A percentile compares a stretch with the other conserved stretches of the same genome.
phyloP scores from a whole-genome alignment of 2,797 vertebrate species.

The Macropus fuliginosus region DNA sequence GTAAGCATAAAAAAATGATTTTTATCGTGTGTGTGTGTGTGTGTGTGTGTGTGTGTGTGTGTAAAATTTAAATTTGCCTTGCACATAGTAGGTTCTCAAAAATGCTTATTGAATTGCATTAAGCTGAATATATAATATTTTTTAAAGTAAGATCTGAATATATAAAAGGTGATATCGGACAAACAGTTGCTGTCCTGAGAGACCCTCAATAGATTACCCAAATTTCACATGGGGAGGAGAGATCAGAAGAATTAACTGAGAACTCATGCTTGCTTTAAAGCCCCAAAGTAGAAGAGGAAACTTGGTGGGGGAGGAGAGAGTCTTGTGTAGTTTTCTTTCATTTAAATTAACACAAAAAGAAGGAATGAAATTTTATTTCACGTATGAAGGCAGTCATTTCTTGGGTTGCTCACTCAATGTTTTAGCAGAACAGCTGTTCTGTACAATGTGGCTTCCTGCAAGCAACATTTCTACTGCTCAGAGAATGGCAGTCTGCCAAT shows the following conservation, averaged over 20 bases:
- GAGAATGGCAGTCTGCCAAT: constrained; percentile 81
- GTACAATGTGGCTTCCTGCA: constrained; percentile 78
- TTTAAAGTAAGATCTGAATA: constrained; percentile 2
- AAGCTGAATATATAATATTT: not conserved
- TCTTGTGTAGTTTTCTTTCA: constrained; percentile 70
- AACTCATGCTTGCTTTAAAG: not conserved
- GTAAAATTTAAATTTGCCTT: not conserved
- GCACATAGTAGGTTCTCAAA: not conserved
- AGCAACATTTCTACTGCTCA: constrained; percentile 77
- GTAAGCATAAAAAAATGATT: not conserved
- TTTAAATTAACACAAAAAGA: constrained; percentile 78
- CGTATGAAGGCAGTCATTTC: constrained; percentile 80
- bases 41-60: not conserved
- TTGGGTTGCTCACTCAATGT: constrained; percentile 79
- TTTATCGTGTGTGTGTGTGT: not conserved
- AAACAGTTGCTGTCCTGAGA: not conserved
- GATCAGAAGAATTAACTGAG: not conserved
- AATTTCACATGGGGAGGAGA: not conserved
- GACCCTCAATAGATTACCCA: not conserved
- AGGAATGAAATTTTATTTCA: constrained; percentile 68
- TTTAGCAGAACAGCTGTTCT: constrained; percentile 82
- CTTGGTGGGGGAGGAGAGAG: constrained; percentile 36
- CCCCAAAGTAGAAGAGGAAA: constrained; percentile 55
- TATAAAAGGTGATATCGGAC: constrained; percentile 30
- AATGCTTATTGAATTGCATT: not conserved